Evolutionary conservation across 2,113 vertebrate species (phyloP).

Genomic region (Prionailurus bengalensis): DNA sequence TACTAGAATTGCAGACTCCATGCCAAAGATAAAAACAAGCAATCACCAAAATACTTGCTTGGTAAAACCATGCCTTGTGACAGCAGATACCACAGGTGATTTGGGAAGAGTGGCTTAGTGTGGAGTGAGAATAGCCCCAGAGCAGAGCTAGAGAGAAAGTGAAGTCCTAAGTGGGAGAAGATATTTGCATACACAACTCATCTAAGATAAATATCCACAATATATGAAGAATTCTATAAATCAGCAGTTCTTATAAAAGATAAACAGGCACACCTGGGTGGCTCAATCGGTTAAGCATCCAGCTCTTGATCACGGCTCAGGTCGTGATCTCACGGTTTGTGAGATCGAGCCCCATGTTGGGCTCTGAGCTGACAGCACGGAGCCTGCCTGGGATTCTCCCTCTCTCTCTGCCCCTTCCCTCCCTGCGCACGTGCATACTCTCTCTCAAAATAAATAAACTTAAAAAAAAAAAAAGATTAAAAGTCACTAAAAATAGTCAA

Average conservation of each 20-base stretch:
- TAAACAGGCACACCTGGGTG: neutral
- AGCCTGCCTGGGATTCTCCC: too few species aligned
- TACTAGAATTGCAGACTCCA: neutral
- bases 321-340: too few species aligned
- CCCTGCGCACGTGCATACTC: too few species aligned
- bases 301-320: too few species aligned
- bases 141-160: neutral
- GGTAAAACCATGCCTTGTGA: neutral
- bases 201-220: neutral
- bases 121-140: neutral
- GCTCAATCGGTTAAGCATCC: too few species aligned
- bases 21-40: neutral
- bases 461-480: neutral
- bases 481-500: neutral
- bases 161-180: neutral
- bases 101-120: neutral
- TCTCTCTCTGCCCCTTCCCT: too few species aligned
- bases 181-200: neutral
- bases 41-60: neutral
- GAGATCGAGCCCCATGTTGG: too few species aligned
- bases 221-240: neutral
- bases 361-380: too few species aligned
- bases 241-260: neutral
- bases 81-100: neutral
- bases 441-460: too few species aligned